A percentile compares a stretch with the other conserved stretches of the same genome.
Evolutionary conservation across 1,140 invertebrate species (phyloP).

Genomic region (Lordiphosa mommai): DNA sequence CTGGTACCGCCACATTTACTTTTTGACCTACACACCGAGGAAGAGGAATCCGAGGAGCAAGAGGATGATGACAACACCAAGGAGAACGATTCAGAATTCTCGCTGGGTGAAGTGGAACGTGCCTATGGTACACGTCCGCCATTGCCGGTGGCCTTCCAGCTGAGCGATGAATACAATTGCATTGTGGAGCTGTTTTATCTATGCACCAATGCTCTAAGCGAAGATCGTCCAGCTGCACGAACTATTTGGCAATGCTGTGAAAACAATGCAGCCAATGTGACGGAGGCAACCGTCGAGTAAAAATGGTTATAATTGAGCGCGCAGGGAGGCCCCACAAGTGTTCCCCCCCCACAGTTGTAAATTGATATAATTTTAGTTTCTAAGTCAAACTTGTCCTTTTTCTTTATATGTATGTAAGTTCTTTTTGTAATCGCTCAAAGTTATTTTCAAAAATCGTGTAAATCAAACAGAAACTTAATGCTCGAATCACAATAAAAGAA

Average conservation of each 20-base stretch:
- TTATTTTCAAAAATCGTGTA: too few species aligned
- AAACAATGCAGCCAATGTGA: constrained; percentile 44
- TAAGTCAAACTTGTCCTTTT: too few species aligned
- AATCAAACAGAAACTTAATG: too few species aligned
- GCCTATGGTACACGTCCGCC: constrained; percentile 84
- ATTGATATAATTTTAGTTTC: too few species aligned
- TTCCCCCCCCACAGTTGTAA: too few species aligned
- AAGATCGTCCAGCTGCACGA: constrained; percentile 83
- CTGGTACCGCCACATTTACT: constrained; percentile 84
- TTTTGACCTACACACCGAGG: constrained; percentile 10
- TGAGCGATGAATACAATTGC: constrained; percentile 83
- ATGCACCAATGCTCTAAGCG: constrained; percentile 85
- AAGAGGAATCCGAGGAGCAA: constrained; percentile 11
- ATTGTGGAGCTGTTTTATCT: constrained; percentile 86
- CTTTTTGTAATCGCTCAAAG: too few species aligned
- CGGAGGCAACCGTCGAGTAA: not conserved
- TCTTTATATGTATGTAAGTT: too few species aligned
- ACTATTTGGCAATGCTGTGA: constrained; percentile 59
- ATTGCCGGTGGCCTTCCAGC: constrained; percentile 84
- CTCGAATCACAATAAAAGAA: too few species aligned
- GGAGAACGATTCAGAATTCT: constrained; percentile 36
- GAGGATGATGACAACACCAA: constrained; percentile 20
- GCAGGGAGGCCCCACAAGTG: not conserved
- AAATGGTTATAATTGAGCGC: too few species aligned
- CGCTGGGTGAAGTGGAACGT: constrained; percentile 30